These are phyloP conservation scores for Cassiopea xamachana DNA, from an alignment of 30 jellyfish, hydroid and myxozoan genomes.

Conservation along the genomic window DNA sequence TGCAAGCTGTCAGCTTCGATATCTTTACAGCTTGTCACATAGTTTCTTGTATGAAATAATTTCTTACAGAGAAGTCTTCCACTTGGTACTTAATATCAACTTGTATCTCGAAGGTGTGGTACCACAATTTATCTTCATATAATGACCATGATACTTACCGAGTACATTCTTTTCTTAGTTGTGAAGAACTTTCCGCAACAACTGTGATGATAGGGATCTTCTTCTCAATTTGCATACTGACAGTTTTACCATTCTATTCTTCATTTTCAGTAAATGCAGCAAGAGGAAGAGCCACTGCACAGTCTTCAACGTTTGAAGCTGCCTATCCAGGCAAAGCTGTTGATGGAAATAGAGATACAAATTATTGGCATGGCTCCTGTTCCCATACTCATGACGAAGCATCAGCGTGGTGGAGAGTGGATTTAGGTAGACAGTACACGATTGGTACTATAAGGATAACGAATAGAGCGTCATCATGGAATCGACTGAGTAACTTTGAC, in stretches of 20 bases:
- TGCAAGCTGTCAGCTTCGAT: no score
- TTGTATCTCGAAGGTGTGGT: no score
- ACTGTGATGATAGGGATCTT: no score
- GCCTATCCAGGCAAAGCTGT: neutral
- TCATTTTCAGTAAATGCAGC: neutral
- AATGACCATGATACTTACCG: no score
- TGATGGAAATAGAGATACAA: slow-evolving; percentile 1
- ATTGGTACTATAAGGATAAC: slow-evolving; percentile 29
- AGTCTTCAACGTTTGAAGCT: neutral
- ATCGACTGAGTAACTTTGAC: slow-evolving; percentile 8
- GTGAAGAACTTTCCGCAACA: no score
- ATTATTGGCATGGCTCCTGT: neutral
- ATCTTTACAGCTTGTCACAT: no score
- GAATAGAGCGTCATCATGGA: neutral
- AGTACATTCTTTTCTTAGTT: no score
- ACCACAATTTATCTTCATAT: no score
- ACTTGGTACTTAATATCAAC: no score
- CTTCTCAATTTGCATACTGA: neutral
- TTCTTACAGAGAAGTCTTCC: no score
- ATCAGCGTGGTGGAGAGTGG: slow-evolving; percentile 31
- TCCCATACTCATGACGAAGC: neutral
- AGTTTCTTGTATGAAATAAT: no score
- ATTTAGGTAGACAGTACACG: slow-evolving; percentile 11
- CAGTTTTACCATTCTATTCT: no score
- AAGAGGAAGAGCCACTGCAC: neutral